A percentile compares a stretch with the other conserved stretches of the same genome.
Evolutionary conservation across 2,797 vertebrate species (phyloP).

Genomic region (Protosalanx chinensis): DNA sequence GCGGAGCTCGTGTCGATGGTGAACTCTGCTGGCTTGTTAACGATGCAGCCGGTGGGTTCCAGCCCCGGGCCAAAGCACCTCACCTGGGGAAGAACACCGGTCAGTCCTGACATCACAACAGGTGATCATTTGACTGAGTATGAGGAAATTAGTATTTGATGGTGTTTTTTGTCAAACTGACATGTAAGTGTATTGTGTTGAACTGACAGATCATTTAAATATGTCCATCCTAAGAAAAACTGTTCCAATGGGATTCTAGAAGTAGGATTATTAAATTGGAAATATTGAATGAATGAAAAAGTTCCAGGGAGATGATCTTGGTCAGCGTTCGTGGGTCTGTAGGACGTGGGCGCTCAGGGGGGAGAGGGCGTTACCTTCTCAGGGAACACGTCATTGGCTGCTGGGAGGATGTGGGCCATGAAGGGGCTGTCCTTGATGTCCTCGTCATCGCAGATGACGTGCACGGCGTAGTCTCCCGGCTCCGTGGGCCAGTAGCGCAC

Average conservation of each 20-base stretch:
- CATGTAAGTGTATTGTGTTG: too few species aligned
- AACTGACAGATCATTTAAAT: neutral
- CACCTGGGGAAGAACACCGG: constrained; percentile 67
- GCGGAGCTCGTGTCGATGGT: constrained; percentile 86
- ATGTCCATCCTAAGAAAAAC: too few species aligned
- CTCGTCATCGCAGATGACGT: constrained; percentile 93
- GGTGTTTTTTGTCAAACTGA: too few species aligned
- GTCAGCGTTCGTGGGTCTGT: neutral
- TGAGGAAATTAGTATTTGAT: too few species aligned
- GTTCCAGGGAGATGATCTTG: too few species aligned
- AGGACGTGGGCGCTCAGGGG: neutral
- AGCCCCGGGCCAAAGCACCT: constrained; percentile 88
- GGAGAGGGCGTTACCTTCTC: constrained; percentile 81
- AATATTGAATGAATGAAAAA: too few species aligned
- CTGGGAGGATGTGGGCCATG: constrained; percentile 91
- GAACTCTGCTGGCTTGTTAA: constrained; percentile 89
- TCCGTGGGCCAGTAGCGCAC: constrained; percentile 97
- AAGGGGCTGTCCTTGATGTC: constrained; percentile 96
- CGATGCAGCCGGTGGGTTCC: constrained; percentile 82
- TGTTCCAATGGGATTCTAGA: too few species aligned
- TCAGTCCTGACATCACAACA: neutral
- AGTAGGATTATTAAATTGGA: too few species aligned
- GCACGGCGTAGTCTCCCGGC: constrained; percentile 90
- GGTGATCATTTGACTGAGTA: too few species aligned
- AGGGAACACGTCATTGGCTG: constrained; percentile 80